These are phyloP conservation scores for Elephantulus edwardii DNA, from an alignment of 2,113 vertebrate species.

Conservation along the genomic window DNA sequence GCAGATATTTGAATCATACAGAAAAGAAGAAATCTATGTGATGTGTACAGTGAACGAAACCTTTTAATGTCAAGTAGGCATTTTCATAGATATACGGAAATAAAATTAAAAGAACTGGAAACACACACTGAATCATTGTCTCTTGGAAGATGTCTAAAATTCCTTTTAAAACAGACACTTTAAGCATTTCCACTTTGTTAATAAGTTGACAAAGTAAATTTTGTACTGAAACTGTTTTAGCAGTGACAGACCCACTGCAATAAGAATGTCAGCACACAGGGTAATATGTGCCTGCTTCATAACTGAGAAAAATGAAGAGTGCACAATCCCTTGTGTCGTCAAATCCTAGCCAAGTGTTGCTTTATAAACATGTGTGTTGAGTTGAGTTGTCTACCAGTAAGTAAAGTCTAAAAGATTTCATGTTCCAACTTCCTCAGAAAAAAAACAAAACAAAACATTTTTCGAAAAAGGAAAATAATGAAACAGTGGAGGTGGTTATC, in stretches of 20 bases:
- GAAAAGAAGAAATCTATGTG: not conserved
- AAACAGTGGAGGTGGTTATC: not conserved
- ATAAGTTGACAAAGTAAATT: not conserved
- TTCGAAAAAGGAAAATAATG: not conserved
- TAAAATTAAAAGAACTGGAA: slow-evolving; percentile 35
- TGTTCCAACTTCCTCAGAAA: not conserved
- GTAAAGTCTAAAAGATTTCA: not conserved
- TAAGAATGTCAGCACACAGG: not conserved
- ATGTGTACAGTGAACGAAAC: not conserved
- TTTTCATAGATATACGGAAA: slow-evolving; percentile 1
- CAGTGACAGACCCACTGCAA: not conserved
- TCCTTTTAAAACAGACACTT: not conserved
- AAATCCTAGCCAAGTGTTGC: not conserved
- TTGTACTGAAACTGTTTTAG: not conserved
- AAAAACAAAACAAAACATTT: too few relatives aligned
- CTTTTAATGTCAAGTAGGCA: not conserved
- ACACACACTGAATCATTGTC: not conserved
- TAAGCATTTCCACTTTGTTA: not conserved
- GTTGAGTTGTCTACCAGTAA: slow-evolving; percentile 14
- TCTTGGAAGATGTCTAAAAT: not conserved
- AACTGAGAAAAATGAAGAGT: not conserved
- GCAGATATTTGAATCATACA: not conserved
- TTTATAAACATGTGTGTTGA: not conserved
- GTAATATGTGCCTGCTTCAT: not conserved
- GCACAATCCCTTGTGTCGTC: not conserved